Percentiles rank a stretch among this genome's conserved stretches.
Evolutionary conservation across 37 sponge, comb jelly and placozoan species (phyloP).

Genomic region (Cliona cf. orientalis): DNA sequence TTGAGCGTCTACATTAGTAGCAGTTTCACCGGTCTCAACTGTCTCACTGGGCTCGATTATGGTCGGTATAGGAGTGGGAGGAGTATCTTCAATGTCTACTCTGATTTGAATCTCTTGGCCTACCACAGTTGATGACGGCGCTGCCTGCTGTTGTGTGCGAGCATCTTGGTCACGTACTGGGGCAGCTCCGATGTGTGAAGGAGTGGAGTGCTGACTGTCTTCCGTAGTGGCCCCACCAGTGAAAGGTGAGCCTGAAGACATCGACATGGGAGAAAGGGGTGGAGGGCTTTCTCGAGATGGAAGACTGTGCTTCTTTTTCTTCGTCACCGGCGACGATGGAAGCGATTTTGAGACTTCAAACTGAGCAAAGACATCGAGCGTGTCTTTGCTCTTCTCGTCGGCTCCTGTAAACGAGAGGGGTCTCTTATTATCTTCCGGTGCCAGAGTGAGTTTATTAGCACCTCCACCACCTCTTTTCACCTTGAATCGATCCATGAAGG

Average conservation of each 20-base stretch:
- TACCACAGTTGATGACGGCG: no score
- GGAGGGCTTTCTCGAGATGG: neutral
- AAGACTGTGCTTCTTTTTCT: neutral
- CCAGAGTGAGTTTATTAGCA: neutral
- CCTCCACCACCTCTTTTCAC: neutral
- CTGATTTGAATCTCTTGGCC: no score
- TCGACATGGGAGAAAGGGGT: neutral
- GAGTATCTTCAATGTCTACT: neutral
- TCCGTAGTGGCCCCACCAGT: neutral
- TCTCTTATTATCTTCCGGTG: neutral
- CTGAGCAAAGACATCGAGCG: conserved; percentile 6
- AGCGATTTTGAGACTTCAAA: conserved; percentile 13
- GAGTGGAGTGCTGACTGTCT: neutral
- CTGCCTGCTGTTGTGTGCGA: no score
- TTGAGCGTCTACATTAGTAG: neutral
- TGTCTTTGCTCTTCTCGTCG: neutral
- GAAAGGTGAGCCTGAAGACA: neutral
- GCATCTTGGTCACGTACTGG: neutral
- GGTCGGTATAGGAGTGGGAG: neutral
- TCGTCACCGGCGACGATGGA: conserved; percentile 26
- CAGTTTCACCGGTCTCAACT: neutral
- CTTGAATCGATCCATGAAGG: conserved; percentile 5
- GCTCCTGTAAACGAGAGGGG: conserved; percentile 15
- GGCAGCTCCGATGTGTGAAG: neutral
- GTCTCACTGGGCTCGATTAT: neutral